Base-by-base conservation (phyloP, 1,140 invertebrate genomes). In the Heterodera schachtii region DNA sequence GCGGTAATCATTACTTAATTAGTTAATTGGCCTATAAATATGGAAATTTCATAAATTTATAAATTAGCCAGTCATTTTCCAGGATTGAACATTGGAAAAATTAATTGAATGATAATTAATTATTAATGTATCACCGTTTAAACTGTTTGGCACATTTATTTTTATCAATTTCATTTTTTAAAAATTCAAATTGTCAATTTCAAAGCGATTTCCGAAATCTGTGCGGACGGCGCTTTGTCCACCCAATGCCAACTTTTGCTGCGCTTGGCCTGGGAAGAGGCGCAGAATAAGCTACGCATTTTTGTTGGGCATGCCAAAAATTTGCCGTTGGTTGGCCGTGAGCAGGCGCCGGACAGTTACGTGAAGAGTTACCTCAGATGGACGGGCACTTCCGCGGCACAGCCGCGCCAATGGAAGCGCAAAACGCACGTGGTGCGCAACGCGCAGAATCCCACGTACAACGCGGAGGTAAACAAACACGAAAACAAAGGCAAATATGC, bases 361-460 rank as follows among this genome's bases (percentile, higher is more conserved):
- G 84, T 85, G 46, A 85, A 85, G 75, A 81, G 73, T 11, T 86
- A 85, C 75, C 69, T 84, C 13, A 21, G 84, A 41, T 49, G 43
- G 67, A 44, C n/a, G 52, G 69, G 76, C 21, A 8, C 52, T 11
- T n/a, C 43, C 19, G 44, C 79, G 11, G 46, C 64, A 19, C 64
- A 60, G 16, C 31, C 31, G 31, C 47, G 67, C 11, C 21, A 79
- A 60, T 79, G 74, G 41, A 85, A 86, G 66, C 57, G 78, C 60
- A 85, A 86, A 46, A 86, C 84, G 8, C 47, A 75, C 31, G 73
- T 86, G 44, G 76, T 79, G 13, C 79, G 81, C 80, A 80, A 80
- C 78, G 49, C 81, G 4, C 83, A 70, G 49, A 86, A 86, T 76
- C 84, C 84, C 16, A 87, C 85, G 3, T 85, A 86, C 52, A 85